Evolutionary conservation across 1,140 invertebrate species (phyloP).

Genomic region (Hormaphis cornu): DNA sequence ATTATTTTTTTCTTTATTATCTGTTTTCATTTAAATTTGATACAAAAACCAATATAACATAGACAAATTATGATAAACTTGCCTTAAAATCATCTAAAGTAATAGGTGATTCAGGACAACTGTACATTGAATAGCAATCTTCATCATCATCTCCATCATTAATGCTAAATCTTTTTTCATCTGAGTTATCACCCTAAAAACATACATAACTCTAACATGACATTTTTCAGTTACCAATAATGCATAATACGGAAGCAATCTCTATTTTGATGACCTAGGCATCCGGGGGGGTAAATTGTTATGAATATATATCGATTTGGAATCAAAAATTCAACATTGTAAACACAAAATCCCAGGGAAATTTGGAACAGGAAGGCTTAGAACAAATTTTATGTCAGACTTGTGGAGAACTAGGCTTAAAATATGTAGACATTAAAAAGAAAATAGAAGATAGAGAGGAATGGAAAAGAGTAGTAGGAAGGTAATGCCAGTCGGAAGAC

Average conservation of each 20-base stretch:
- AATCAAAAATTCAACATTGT: no score
- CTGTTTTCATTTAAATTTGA: neutral
- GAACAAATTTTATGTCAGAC: no score
- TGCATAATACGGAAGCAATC: neutral
- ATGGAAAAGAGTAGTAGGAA: no score
- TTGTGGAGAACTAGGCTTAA: no score
- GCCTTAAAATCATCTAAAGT: constrained; percentile 20
- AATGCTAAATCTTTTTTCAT: constrained; percentile 9
- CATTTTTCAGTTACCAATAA: neutral
- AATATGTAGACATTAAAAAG: no score
- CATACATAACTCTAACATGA: constrained; percentile 10
- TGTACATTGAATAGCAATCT: constrained; percentile 42
- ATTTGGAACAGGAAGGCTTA: no score
- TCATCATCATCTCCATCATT: constrained; percentile 35
- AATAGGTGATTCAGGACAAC: constrained; percentile 38
- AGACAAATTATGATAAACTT: constrained; percentile 7
- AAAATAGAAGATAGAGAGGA: no score
- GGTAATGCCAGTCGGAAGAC: no score
- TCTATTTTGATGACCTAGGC: neutral
- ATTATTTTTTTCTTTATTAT: neutral
- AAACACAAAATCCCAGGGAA: no score
- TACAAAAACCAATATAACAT: neutral
- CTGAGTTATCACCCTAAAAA: constrained; percentile 27
- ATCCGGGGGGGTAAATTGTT: neutral
- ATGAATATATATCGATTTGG: no score